phyloP scores from a whole-genome alignment of 1,140 invertebrate species.

The Eumeta japonica region DNA sequence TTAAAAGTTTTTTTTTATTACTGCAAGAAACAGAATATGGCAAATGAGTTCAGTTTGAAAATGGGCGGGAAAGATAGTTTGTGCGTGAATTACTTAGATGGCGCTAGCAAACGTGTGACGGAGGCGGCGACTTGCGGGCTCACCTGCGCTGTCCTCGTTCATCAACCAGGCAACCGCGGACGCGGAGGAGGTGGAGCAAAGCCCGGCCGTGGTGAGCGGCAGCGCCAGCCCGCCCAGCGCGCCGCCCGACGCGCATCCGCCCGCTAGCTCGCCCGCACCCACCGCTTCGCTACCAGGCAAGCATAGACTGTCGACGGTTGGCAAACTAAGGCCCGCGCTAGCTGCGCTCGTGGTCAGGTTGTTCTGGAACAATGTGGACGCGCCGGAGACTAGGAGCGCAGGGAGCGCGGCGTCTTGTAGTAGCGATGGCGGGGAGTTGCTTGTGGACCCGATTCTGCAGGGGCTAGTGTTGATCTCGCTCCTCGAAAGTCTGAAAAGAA shows the following conservation, averaged over 20 bases:
- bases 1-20: too few relatives aligned
- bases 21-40: too few relatives aligned
- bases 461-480: constrained; percentile 44
- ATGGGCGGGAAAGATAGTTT: too few relatives aligned
- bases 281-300: constrained; percentile 38
- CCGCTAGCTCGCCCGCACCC: constrained; percentile 33
- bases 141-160: constrained; percentile 52
- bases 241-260: constrained; percentile 39
- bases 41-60: too few relatives aligned
- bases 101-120: too few relatives aligned
- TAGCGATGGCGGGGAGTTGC: constrained; percentile 45
- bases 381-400: constrained; percentile 44
- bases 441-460: constrained; percentile 45
- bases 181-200: constrained; percentile 42
- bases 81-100: neutral
- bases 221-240: constrained; percentile 34
- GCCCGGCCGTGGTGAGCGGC: constrained; percentile 38
- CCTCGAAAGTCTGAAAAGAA: constrained; percentile 32
- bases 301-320: constrained; percentile 34
- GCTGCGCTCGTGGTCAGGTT: constrained; percentile 29
- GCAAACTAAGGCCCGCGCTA: constrained; percentile 26
- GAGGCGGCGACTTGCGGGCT: constrained; percentile 10
- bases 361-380: constrained; percentile 42
- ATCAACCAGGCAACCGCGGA: constrained; percentile 52
- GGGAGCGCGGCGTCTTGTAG: constrained; percentile 49